Percentiles rank a stretch among this genome's conserved stretches.
Conservation (phyloP, 2,113 vertebrate genomes). For the Eupsittula cactorum region DNA sequence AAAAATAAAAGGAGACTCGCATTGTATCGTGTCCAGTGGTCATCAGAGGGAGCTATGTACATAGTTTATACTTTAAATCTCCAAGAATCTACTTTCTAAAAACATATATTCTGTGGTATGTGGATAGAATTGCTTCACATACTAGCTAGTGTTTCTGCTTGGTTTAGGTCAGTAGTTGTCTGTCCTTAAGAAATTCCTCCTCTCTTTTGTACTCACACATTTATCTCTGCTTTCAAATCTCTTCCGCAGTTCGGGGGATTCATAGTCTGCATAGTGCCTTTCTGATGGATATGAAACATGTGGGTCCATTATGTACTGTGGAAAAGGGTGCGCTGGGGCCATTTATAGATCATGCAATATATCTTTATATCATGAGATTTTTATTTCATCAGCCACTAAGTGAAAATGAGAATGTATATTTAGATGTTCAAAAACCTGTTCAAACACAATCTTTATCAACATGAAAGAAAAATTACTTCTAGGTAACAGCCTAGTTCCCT, state of each 20-base stretch:
- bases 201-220: background rate
- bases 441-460: background rate
- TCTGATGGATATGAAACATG: background rate
- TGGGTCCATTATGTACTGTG: background rate
- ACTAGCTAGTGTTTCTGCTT: slow-evolving; percentile 2
- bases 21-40: slow-evolving; percentile 82
- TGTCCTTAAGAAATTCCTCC: background rate
- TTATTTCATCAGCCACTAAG: background rate
- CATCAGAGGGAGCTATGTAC: slow-evolving; percentile 94
- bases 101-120: slow-evolving; percentile 22
- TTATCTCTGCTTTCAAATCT: background rate
- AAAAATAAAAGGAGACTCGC: slow-evolving; percentile 81
- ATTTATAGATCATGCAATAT: background rate
- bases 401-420: background rate
- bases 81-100: slow-evolving; percentile 65
- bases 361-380: background rate
- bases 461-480: background rate
- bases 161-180: slow-evolving; percentile 11
- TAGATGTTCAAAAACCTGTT: background rate
- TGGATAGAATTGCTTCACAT: background rate
- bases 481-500: background rate
- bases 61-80: slow-evolving; percentile 72
- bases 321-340: background rate
- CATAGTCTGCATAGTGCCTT: background rate
- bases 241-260: background rate